Conservation (phyloP, 2,797 vertebrate genomes). For the Myotis planiceps region DNA sequence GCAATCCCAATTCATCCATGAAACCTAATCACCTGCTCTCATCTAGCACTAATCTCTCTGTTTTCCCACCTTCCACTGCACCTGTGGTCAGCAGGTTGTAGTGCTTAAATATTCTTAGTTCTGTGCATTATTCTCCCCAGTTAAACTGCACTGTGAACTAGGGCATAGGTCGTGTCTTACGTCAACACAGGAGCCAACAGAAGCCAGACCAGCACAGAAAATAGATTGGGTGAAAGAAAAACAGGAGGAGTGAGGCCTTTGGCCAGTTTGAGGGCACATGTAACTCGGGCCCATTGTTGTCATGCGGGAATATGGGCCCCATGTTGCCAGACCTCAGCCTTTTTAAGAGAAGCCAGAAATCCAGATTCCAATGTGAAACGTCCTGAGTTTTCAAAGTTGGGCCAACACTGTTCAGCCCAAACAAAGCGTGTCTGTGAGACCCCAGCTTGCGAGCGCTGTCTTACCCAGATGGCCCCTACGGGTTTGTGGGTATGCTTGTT, state of each 20-base stretch:
- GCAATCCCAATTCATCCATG: background rate
- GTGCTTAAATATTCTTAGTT: background rate
- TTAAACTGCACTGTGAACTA: slow-evolving; percentile 5
- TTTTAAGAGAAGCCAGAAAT: slow-evolving; percentile 73
- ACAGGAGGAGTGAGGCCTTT: background rate
- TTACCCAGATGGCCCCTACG: background rate
- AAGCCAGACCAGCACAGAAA: slow-evolving; percentile 52
- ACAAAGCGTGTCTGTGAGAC: slow-evolving; percentile 53
- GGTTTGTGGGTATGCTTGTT: background rate
- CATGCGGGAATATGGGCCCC: slow-evolving; percentile 48
- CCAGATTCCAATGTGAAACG: slow-evolving; percentile 47
- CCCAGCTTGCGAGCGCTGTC: background rate
- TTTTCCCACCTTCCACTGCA: background rate
- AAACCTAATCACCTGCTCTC: background rate
- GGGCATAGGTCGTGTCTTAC: background rate
- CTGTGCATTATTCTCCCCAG: background rate
- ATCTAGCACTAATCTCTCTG: background rate
- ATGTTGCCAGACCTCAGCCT: slow-evolving; percentile 57
- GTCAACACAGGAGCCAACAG: slow-evolving; percentile 7
- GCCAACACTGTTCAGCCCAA: slow-evolving; percentile 3
- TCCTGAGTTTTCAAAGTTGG: slow-evolving; percentile 56
- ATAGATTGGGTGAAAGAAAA: slow-evolving; percentile 34
- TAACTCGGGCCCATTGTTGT: slow-evolving; percentile 46
- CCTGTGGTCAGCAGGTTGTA: background rate
- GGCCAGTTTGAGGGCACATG: slow-evolving; percentile 40